Conservation (phyloP, 1,140 invertebrate species). For the Drosophila sucinea region DNA sequence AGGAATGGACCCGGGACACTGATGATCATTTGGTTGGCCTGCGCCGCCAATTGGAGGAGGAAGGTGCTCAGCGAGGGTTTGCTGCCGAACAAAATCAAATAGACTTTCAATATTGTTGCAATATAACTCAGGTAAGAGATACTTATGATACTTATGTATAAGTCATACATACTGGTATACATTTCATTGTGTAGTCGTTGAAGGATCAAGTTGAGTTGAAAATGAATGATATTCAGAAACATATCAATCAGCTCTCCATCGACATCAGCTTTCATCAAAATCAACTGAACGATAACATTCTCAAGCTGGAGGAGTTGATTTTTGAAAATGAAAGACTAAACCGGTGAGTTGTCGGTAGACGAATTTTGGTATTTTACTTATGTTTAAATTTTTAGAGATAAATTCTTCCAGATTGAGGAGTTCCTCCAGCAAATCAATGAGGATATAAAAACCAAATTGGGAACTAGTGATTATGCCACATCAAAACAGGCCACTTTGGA, state of each 20-base stretch:
- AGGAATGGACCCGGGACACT: slow-evolving; percentile 76
- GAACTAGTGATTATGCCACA: slow-evolving; percentile 48
- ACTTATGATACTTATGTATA: background rate
- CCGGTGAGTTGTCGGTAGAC: slow-evolving; percentile 35
- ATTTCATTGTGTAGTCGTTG: slow-evolving; percentile 33
- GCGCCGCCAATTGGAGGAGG: slow-evolving; percentile 63
- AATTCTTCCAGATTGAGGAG: slow-evolving; percentile 75
- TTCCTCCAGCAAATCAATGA: slow-evolving; percentile 69
- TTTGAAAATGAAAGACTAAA: slow-evolving; percentile 68
- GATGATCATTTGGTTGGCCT: slow-evolving; percentile 59
- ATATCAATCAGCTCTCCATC: slow-evolving; percentile 66
- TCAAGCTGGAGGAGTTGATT: slow-evolving; percentile 74
- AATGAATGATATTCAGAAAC: slow-evolving; percentile 64
- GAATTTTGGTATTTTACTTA: background rate
- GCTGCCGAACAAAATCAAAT: slow-evolving; percentile 64
- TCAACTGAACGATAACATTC: slow-evolving; percentile 73
- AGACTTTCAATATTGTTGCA: slow-evolving; percentile 68
- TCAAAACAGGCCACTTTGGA: slow-evolving; percentile 74
- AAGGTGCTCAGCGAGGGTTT: slow-evolving; percentile 48
- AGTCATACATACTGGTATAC: background rate
- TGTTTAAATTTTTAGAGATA: slow-evolving; percentile 48
- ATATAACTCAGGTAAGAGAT: slow-evolving; percentile 59
- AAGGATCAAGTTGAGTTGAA: slow-evolving; percentile 65
- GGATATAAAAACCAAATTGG: slow-evolving; percentile 71
- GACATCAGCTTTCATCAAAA: slow-evolving; percentile 73